Base-by-base conservation (phyloP, 53 echinoderm and acorn worm genomes). In the Pentamera pediparva region DNA sequence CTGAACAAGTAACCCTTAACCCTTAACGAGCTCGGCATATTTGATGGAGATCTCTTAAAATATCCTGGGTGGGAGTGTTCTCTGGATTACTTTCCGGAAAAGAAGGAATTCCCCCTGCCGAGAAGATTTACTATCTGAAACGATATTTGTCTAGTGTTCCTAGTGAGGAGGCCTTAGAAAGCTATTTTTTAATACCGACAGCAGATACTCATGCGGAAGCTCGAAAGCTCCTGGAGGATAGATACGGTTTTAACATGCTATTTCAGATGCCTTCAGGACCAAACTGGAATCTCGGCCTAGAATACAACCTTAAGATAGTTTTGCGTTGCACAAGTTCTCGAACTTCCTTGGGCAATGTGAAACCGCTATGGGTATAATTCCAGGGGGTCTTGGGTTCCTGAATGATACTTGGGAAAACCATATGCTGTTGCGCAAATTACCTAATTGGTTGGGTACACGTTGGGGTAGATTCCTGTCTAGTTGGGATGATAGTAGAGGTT, bases 231-330 rank as follows among this genome's bases (percentile, higher is more conserved):
- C 28, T 57, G 29, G 58, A 58, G 26, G 34, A 61, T 15, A 61
- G 34, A 13, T 61, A 34, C 36, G 62, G 34, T 4, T 35, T 35
- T 33, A n/a, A 34, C 4, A 61, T 61, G 29, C 29, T 4, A 58
- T 28, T 26, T 13, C 58, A 61, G 35, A 29, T 33, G 62, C 62
- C 12, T 62, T 62, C 18, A 2, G 62, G 35, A 62, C 11, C 3
- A 62, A 62, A 11, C 29, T 58, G 29, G 58, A 58, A 58, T 21
- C 58, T 13, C 26, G 58, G 58, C 58, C 58, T 26, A 58, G 29
- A 58, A 58, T 58, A 13, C 26, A 58, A 9, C 4, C 6, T 7
- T 4, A 58, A 26, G 58, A 58, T 20, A 30, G 58, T 4, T 3
- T 25, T 21, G 24, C 7, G 26, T 9, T 58, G 3, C 22, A 30